These are phyloP conservation scores for Lanius collurio DNA, from an alignment of 2,113 vertebrate species.

Conservation along the genomic window DNA sequence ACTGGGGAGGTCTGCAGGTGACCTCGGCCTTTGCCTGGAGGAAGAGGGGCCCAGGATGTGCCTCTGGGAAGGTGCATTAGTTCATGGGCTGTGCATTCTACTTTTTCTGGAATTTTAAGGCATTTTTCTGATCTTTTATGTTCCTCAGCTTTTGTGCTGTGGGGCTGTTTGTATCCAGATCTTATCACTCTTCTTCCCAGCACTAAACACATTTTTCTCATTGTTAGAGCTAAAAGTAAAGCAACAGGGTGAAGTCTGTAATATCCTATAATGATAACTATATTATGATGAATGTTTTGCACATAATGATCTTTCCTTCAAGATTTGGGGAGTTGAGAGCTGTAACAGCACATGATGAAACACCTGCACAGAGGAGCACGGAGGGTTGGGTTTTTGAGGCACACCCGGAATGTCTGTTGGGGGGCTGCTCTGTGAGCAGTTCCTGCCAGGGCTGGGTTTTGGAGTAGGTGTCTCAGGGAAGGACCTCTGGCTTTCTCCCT, in stretches of 20 bases:
- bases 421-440: neutral
- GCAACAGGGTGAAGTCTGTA: neutral
- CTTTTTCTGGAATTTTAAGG: neutral
- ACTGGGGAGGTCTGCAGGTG: neutral
- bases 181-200: neutral
- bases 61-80: neutral
- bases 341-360: neutral
- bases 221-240: neutral
- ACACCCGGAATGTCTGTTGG: rapidly evolving
- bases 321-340: neutral
- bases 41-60: neutral
- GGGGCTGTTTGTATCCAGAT: neutral
- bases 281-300: neutral
- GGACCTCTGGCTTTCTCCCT: neutral
- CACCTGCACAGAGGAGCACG: neutral
- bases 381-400: neutral
- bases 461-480: neutral
- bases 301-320: neutral
- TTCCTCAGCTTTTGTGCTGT: neutral
- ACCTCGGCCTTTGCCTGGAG: neutral
- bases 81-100: neutral
- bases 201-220: neutral
- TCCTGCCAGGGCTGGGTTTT: neutral
- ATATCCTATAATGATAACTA: neutral
- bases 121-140: neutral